Evolutionary conservation across 37 sponge, comb jelly and placozoan species (phyloP).

Genomic region (Axinella damicornis): DNA sequence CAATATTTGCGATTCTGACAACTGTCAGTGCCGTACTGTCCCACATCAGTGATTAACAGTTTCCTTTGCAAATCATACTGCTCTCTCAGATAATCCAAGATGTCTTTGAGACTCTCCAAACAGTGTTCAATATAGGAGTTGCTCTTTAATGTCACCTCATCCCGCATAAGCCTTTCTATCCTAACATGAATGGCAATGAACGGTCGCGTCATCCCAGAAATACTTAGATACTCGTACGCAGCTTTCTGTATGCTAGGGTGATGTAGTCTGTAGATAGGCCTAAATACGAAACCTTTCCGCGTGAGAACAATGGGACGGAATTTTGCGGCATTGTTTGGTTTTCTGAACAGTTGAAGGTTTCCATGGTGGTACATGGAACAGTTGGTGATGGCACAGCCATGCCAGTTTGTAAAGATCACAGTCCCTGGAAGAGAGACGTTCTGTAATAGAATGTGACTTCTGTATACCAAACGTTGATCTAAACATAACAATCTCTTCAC

Average conservation of each 20-base stretch:
- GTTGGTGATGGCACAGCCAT: slow-evolving; percentile 20
- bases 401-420: slow-evolving; percentile 52
- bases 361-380: slow-evolving; percentile 8
- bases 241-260: neutral
- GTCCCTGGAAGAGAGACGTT: slow-evolving; percentile 18
- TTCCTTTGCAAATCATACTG: neutral
- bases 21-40: slow-evolving; percentile 20
- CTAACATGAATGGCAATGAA: slow-evolving; percentile 48
- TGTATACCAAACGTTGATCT: neutral
- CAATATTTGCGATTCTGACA: slow-evolving; percentile 1
- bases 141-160: neutral
- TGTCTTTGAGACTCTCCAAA: neutral
- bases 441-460: slow-evolving; percentile 16
- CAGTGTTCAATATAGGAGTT: neutral
- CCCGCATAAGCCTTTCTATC: slow-evolving; percentile 34
- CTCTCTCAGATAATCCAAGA: neutral
- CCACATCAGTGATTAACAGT: neutral
- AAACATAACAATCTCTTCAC: slow-evolving; percentile 21
- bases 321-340: neutral
- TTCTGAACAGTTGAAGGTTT: neutral
- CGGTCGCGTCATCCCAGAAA: neutral
- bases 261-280: neutral
- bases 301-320: slow-evolving; percentile 26
- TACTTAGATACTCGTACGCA: slow-evolving; percentile 7
- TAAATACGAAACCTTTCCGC: neutral